phyloP scores from a whole-genome alignment of 2,797 vertebrate species.

The Acanthiza pusilla region DNA sequence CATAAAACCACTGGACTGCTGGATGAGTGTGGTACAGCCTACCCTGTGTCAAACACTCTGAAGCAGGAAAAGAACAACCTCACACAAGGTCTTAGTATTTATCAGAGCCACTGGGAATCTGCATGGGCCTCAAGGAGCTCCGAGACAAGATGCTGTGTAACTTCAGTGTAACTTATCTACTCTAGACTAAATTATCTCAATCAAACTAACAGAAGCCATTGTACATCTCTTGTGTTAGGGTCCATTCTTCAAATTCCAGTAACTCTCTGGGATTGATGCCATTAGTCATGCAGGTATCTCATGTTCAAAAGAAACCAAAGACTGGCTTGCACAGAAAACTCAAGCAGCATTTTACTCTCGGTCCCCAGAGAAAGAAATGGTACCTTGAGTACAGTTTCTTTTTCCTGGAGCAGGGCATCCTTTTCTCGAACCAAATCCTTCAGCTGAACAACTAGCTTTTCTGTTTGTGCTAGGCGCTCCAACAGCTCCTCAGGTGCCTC shows the following conservation, averaged over 20 bases:
- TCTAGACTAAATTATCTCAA: neutral
- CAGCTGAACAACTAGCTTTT: conserved; percentile 86
- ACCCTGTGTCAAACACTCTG: neutral
- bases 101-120: neutral
- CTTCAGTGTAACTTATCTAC: neutral
- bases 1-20: neutral
- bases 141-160: neutral
- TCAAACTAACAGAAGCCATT: neutral
- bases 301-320: neutral
- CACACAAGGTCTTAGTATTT: neutral
- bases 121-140: neutral
- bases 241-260: neutral
- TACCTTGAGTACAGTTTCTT: conserved; percentile 84
- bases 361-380: neutral
- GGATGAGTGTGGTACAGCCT: neutral
- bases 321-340: neutral
- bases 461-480: conserved; percentile 85
- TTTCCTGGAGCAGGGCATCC: conserved; percentile 80
- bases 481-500: conserved; percentile 74
- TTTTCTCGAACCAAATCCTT: conserved; percentile 89
- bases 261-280: neutral
- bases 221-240: neutral
- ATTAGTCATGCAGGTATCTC: neutral
- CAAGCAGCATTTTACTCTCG: neutral
- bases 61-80: neutral